Conservation (phyloP, 2,888 invertebrate genomes). For the Apamea anceps region DNA sequence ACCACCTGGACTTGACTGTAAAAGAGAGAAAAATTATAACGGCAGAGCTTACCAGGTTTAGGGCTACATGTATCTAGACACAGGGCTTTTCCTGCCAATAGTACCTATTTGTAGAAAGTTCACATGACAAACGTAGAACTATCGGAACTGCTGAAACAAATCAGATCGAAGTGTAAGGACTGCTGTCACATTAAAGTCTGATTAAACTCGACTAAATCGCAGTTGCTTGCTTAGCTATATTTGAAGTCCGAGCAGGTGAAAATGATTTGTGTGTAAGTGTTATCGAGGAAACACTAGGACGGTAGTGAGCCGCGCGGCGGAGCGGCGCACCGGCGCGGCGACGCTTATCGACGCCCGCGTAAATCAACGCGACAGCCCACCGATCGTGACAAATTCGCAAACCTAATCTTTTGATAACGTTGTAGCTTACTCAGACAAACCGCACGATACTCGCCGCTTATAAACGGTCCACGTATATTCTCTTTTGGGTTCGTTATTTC, state of each 20-base stretch:
- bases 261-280: slow-evolving; percentile 65
- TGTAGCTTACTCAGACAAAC: slow-evolving; percentile 67
- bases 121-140: background rate
- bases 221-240: slow-evolving; percentile 50
- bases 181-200: slow-evolving; percentile 33
- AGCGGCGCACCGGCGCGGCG: slow-evolving; percentile 68
- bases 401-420: slow-evolving; percentile 86
- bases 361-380: slow-evolving; percentile 87
- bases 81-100: background rate
- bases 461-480: slow-evolving; percentile 38
- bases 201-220: slow-evolving; percentile 32
- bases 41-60: background rate
- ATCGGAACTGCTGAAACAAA: slow-evolving; percentile 27
- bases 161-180: slow-evolving; percentile 26
- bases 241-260: slow-evolving; percentile 56
- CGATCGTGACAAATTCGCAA: slow-evolving; percentile 88
- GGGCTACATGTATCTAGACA: too few species aligned
- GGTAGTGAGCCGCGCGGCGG: slow-evolving; percentile 60
- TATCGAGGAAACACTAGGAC: slow-evolving; percentile 64
- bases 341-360: slow-evolving; percentile 81
- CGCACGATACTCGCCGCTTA: slow-evolving; percentile 58
- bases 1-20: background rate
- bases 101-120: background rate
- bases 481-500: slow-evolving; percentile 18
- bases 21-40: background rate